Percentiles rank a stretch among this genome's conserved stretches.
These are phyloP conservation scores for Astreopora myriophthalma DNA, from an alignment of 64 coral and sea anemone genomes.

Conservation along the genomic window DNA sequence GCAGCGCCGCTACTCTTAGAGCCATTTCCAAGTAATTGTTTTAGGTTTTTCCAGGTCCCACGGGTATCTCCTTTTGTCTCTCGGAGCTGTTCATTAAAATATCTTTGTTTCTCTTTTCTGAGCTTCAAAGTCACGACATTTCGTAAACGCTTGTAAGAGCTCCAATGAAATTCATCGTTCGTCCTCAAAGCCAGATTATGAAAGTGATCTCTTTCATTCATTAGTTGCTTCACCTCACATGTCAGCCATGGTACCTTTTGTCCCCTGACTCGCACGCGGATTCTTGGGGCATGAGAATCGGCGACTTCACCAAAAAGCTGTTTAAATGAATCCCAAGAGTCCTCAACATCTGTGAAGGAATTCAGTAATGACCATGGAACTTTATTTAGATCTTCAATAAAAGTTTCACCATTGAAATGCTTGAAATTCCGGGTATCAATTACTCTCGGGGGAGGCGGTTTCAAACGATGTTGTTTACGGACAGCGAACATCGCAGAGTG, in stretches of 20 bases:
- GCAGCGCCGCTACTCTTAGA: background rate
- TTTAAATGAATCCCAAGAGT: slow-evolving; percentile 56
- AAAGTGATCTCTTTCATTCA: slow-evolving; percentile 54
- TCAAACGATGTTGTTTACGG: slow-evolving; percentile 56
- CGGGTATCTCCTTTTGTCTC: slow-evolving; percentile 17
- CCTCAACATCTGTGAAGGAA: slow-evolving; percentile 30
- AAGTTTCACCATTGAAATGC: slow-evolving; percentile 44
- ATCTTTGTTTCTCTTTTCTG: slow-evolving; percentile 48
- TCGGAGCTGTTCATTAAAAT: slow-evolving; percentile 14
- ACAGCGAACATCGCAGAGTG: slow-evolving; percentile 51
- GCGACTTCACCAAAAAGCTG: slow-evolving; percentile 31
- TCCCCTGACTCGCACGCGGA: slow-evolving; percentile 44
- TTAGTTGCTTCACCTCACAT: slow-evolving; percentile 42
- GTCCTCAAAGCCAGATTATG: slow-evolving; percentile 59
- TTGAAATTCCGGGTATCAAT: slow-evolving; percentile 58
- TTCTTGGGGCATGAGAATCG: slow-evolving; percentile 42
- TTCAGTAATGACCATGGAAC: slow-evolving; percentile 38
- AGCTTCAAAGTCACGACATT: slow-evolving; percentile 40
- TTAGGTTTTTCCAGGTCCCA: slow-evolving; percentile 24
- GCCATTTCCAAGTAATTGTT: slow-evolving; percentile 20
- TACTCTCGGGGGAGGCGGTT: slow-evolving; percentile 35
- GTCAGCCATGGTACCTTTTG: slow-evolving; percentile 63
- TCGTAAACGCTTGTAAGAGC: slow-evolving; percentile 30
- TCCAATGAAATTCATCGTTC: slow-evolving; percentile 38
- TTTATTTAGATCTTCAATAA: slow-evolving; percentile 48